Evolutionary conservation across 2,888 invertebrate species (phyloP), one percentile per base, ranked within the genome.

Genomic region (Chloromyia formosa): DNA sequence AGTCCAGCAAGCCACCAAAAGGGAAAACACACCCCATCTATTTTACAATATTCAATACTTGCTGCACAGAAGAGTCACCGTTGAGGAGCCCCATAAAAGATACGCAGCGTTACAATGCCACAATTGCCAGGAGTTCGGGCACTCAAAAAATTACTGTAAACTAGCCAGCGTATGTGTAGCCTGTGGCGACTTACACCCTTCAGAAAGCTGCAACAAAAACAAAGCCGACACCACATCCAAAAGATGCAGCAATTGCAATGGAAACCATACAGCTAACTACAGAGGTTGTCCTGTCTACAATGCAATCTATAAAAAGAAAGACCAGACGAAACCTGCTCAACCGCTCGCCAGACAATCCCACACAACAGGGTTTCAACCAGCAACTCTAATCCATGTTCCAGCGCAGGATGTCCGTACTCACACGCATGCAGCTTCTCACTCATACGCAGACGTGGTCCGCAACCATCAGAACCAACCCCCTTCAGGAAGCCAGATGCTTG

Each of bases 71-170:
- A 74, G 40, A 69, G 54, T 74, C 5, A 23, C 42, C 0, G 74
- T 74, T 0, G 49, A 69, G 45, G 45, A 69, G 14, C 74, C 18
- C 5, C 27, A 16, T 14, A 68, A 74, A 9, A 23, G 56, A 20
- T 22, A 22, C 0, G 0, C 45, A 1, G 64, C 62, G 0, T 27
- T 74, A 1, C 56, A 66, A 56, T 74, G 66, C 18, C 27, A 27
- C 12, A 69, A 69, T 10, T 69, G 42, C 45, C 74, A 74, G 10
- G 58, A 74, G 49, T 74, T 60, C n/a, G 69, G 74, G 2, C 74
- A 69, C 27, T 56, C 74, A 1, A 49, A 49, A 42, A n/a, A 16
- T 16, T 73, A 73, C n/a, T 73, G 49, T n/a, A n/a, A 49, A 12
- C 16, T 49, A n/a, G 49, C 16, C 16, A 49, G 16, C 16, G 49